These are phyloP conservation scores for Laticauda laticaudata DNA, from an alignment of 2,113 vertebrate genomes.

Conservation along the genomic window DNA sequence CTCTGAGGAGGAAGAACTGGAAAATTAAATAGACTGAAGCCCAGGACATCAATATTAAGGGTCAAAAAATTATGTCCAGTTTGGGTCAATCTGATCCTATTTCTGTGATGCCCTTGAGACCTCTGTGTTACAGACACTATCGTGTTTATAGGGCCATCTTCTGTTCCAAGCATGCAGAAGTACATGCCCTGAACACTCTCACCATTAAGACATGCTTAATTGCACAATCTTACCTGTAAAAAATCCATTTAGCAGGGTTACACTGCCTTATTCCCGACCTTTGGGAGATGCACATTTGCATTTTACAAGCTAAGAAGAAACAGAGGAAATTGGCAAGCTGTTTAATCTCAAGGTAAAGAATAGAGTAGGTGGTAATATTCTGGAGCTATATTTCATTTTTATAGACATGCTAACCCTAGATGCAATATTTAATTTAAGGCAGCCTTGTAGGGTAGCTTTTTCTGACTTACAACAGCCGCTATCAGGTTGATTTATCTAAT, in stretches of 20 bases:
- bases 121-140: neutral
- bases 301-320: neutral
- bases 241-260: neutral
- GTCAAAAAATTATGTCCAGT: neutral
- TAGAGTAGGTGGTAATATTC: slow-evolving; percentile 28
- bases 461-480: neutral
- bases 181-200: neutral
- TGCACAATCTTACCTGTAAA: neutral
- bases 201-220: neutral
- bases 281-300: neutral
- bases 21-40: neutral
- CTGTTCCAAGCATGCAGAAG: neutral
- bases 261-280: neutral
- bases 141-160: neutral
- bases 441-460: neutral
- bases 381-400: slow-evolving; percentile 3
- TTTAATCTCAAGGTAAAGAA: slow-evolving; percentile 19
- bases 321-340: slow-evolving; percentile 22
- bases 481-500: neutral
- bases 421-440: neutral
- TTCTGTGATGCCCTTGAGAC: neutral
- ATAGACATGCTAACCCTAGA: neutral
- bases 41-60: neutral
- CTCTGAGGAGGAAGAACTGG: neutral
- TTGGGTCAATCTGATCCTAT: neutral